These are phyloP conservation scores for Arizona elegans DNA, from an alignment of 2,113 vertebrate genomes.

Conservation along the genomic window DNA sequence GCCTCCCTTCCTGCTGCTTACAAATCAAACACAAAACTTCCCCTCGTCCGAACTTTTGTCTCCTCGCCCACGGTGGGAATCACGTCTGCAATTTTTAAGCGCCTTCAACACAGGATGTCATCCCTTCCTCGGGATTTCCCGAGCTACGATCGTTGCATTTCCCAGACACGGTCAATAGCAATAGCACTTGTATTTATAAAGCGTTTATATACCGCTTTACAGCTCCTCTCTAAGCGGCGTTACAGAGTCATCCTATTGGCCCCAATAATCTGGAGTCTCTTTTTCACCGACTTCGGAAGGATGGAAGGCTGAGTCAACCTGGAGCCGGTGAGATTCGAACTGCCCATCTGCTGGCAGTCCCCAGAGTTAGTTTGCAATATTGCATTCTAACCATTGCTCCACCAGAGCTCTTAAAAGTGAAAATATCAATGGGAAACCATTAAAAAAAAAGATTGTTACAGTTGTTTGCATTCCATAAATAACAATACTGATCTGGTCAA, in stretches of 20 bases:
- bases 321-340: neutral
- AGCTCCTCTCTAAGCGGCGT: neutral
- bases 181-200: neutral
- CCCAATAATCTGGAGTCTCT: neutral
- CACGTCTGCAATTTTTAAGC: neutral
- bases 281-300: neutral
- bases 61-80: neutral
- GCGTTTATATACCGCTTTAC: neutral
- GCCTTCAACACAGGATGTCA: neutral
- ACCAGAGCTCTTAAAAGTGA: neutral
- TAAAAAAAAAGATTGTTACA: neutral
- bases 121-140: neutral
- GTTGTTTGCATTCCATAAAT: neutral
- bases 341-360: neutral
- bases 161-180: neutral
- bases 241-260: neutral
- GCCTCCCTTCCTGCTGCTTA: neutral
- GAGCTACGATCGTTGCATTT: neutral
- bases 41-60: neutral
- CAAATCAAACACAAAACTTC: neutral
- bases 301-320: neutral
- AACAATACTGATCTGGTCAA: neutral
- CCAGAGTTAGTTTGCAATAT: neutral
- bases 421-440: neutral
- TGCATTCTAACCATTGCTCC: neutral